Percentiles rank a stretch among this genome's conserved stretches.
These are phyloP conservation scores for Artibeus jamaicensis DNA, from an alignment of 2,797 vertebrate species.

Conservation along the genomic window DNA sequence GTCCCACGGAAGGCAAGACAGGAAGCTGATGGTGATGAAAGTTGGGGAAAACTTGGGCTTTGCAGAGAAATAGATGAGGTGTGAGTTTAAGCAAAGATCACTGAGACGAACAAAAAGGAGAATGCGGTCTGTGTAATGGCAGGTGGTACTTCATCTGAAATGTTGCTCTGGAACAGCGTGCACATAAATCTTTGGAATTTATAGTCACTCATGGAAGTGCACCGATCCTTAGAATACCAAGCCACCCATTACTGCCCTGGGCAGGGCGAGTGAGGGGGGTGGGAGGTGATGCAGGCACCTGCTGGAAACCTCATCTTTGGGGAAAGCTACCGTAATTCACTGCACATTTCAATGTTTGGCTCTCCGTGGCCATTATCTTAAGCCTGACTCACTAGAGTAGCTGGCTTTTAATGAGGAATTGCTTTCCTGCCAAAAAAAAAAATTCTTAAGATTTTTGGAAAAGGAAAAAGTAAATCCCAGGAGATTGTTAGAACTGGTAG, in stretches of 20 bases:
- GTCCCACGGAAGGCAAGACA: background rate
- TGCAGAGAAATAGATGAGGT: background rate
- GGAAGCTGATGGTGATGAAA: background rate
- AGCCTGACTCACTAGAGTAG: background rate
- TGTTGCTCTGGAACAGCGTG: background rate
- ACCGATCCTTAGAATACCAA: background rate
- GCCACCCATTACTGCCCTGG: background rate
- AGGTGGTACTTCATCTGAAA: background rate
- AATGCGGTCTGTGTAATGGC: background rate
- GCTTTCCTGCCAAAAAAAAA: slow-evolving; percentile 57
- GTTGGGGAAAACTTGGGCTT: background rate
- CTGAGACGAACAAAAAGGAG: background rate
- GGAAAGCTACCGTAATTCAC: background rate
- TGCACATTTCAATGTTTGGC: background rate
- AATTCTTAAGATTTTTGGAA: slow-evolving; percentile 70
- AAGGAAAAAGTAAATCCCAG: slow-evolving; percentile 41
- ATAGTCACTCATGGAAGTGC: background rate
- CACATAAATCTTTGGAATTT: background rate
- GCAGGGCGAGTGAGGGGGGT: background rate
- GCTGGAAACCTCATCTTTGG: background rate
- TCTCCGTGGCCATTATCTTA: background rate
- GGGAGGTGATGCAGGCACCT: background rate
- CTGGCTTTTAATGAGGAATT: slow-evolving; percentile 42
- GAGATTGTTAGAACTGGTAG: slow-evolving; percentile 50
- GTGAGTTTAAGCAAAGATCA: background rate